phyloP scores from a whole-genome alignment of 2,113 vertebrate genomes.

The Motacilla alba region DNA sequence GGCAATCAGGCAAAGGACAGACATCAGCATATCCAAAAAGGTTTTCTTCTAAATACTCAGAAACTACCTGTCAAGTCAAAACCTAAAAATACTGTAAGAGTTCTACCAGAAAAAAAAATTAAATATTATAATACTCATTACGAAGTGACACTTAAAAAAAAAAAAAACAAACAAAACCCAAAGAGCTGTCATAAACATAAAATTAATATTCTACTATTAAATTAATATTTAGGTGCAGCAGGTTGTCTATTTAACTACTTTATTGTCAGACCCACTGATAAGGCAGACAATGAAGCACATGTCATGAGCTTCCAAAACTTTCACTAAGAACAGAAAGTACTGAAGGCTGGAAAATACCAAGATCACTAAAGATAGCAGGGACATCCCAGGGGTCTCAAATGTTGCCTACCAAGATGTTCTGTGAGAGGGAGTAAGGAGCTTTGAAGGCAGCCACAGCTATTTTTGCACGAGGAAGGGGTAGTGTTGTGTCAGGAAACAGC shows the following conservation, averaged over 20 bases:
- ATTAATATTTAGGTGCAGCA: not conserved
- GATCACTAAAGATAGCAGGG: not conserved
- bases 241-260: not conserved
- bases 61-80: not conserved
- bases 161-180: not conserved
- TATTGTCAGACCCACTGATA: not conserved
- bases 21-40: not conserved
- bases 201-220: not conserved
- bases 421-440: not conserved
- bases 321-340: not conserved
- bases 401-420: not conserved
- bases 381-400: not conserved
- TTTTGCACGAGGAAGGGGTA: not conserved
- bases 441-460: not conserved
- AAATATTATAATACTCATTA: not conserved
- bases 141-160: not conserved
- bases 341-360: not conserved
- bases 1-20: not conserved
- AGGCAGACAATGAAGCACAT: not conserved
- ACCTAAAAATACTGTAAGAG: not conserved
- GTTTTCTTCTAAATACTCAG: not conserved
- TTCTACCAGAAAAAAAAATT: not conserved
- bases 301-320: not conserved
- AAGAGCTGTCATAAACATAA: not conserved
- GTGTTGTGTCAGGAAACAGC: not conserved